Evolutionary conservation across 2,113 vertebrate genomes (phyloP), one percentile per base, ranked within the genome.

Genomic region (Cephalopholis sonnerati): DNA sequence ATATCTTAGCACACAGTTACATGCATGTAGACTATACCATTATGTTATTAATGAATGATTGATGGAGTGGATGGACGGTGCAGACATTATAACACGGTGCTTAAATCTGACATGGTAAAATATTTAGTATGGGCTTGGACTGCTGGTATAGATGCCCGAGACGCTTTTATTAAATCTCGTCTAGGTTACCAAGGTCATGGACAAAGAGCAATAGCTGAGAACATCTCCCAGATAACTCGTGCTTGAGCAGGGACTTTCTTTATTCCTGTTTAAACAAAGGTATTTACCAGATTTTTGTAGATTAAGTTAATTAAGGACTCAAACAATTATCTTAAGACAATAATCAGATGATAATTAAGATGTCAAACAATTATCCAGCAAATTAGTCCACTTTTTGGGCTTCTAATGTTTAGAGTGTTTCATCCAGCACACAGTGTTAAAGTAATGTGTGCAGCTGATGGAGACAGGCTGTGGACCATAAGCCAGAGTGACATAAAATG

Each of bases 401-500:
- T 13, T 61, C 44, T 63, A 51, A 66, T 44, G 44, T 53, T 77
- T 25, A n/a, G 22, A 39, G 55, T 29, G 44, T 48, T 68, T 61
- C 7, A 61, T 76, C 7, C 63, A 67, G 63, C 29, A 77, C 22
- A 22, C 29, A 29, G n/a, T 36, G 29, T 50, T 39, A 59, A 58
- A 65, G 36, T 55, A 41, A 27, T 13, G n/a, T 36, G 61, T 36
- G 17, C 24, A 54, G 61, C 22, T 71, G 48, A 61, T 75, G 36
- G 73, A 79, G 50, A 73, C 61, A 66, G 57, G 51, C 71, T 78
- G 65, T 55, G 5, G n/a, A 70, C 55, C 51, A 70, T 61, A 51
- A 87, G 67, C 51, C 50, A 58, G 51, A 66, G 83, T 73, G 61
- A 83, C 70, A 83, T 46, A 20, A 70, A 91, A 84, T 46, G 48